A percentile compares a stretch with the other conserved stretches of the same genome.
phyloP scores from a whole-genome alignment of 2,113 vertebrate genomes.

The Pseudopodoces humilis region DNA sequence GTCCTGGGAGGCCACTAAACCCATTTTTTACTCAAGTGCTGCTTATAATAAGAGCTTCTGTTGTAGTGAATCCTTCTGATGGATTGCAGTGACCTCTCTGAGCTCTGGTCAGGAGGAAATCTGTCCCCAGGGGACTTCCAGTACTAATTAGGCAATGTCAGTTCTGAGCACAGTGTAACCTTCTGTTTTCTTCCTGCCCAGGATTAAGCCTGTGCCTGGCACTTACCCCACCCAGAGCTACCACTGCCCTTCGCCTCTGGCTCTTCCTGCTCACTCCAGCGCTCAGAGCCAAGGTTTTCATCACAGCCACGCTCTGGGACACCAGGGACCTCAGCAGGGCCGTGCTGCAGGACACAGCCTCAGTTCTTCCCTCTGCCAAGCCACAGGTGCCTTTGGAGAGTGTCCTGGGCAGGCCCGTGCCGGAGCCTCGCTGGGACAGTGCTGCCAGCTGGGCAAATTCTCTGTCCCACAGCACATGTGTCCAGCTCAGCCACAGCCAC shows the following conservation, averaged over 20 bases:
- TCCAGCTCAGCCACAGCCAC: background rate
- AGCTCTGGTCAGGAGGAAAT: background rate
- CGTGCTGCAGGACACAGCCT: background rate
- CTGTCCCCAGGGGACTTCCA: background rate
- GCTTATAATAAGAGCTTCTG: background rate
- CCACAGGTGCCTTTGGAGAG: background rate
- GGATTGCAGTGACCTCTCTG: background rate
- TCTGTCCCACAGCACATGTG: background rate
- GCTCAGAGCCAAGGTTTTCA: constrained; percentile 29
- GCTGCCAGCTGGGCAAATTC: background rate
- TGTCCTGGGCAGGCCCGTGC: background rate
- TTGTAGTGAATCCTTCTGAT: background rate
- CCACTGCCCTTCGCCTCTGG: background rate
- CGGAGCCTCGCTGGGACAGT: background rate
- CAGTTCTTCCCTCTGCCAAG: background rate
- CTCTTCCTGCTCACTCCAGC: background rate
- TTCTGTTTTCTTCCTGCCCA: constrained; percentile 46
- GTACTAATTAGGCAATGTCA: background rate
- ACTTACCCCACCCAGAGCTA: constrained; percentile 75
- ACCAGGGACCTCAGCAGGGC: background rate
- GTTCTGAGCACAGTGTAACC: background rate
- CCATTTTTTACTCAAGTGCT: background rate
- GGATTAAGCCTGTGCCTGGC: constrained; percentile 67
- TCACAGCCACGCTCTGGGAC: background rate
- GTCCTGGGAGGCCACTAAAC: background rate